Percentiles rank a stretch among this genome's conserved stretches.
Conservation (phyloP, 1,140 invertebrate genomes). For the Euura lappo region DNA sequence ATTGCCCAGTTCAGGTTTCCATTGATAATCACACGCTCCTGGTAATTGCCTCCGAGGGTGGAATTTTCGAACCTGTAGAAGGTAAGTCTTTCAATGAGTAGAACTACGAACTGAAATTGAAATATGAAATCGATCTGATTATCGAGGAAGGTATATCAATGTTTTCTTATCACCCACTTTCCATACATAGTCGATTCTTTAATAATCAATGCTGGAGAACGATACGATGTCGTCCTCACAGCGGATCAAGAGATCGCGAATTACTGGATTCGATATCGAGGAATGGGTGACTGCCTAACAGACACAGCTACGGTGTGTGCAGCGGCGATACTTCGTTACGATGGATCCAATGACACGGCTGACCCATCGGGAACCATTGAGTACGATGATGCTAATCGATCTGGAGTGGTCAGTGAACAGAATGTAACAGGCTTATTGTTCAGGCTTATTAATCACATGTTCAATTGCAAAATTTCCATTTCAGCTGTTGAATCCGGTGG, state of each 20-base stretch:
- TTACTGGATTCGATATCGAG: constrained; percentile 64
- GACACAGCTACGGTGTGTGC: constrained; percentile 44
- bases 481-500: constrained; percentile 30
- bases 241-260: constrained; percentile 58
- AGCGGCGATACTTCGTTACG: constrained; percentile 54
- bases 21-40: constrained; percentile 61
- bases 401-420: constrained; percentile 24
- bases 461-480: constrained; percentile 1
- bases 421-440: neutral
- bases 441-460: neutral
- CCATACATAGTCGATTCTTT: constrained; percentile 34
- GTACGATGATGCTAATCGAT: constrained; percentile 24
- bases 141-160: neutral
- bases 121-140: neutral
- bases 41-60: constrained; percentile 62
- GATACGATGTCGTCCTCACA: constrained; percentile 67
- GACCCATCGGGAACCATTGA: constrained; percentile 26
- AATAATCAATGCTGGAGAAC: constrained; percentile 61
- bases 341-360: constrained; percentile 28
- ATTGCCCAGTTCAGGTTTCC: constrained; percentile 60
- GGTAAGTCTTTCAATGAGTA: constrained; percentile 6
- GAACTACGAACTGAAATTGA: no score
- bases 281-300: constrained; percentile 56
- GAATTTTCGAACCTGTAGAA: constrained; percentile 60
- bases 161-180: no score